Percentiles rank a stretch among this genome's conserved stretches.
Evolutionary conservation across 30 jellyfish, hydroid and myxozoan genomes (phyloP).

Genomic region (Aurelia sp.): DNA sequence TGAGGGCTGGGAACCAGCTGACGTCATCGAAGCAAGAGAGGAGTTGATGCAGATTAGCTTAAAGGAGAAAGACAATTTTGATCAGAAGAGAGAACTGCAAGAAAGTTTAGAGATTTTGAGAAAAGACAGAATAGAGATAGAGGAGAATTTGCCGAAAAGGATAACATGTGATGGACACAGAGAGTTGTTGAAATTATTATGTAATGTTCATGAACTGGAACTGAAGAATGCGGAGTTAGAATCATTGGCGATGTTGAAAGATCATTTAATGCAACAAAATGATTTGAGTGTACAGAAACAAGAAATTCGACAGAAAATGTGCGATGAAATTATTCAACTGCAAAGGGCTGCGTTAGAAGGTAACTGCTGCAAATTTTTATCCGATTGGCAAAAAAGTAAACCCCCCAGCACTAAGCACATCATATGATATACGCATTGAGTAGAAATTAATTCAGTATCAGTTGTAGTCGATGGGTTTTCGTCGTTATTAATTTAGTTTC

Average conservation of each 20-base stretch:
- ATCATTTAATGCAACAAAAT: conserved; percentile 87
- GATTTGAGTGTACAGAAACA: conserved; percentile 86
- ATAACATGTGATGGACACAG: conserved; percentile 92
- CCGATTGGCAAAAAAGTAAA: too few relatives aligned
- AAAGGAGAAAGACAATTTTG: conserved; percentile 67
- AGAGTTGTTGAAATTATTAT: conserved; percentile 80
- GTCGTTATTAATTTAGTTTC: too few relatives aligned
- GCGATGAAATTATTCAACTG: conserved; percentile 82
- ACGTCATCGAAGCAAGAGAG: conserved; percentile 93
- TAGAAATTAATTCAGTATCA: too few relatives aligned
- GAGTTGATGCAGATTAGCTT: conserved; percentile 69
- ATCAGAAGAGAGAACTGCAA: conserved; percentile 70
- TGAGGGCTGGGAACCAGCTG: conserved; percentile 97
- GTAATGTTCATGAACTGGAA: conserved; percentile 94
- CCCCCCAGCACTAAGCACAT: too few relatives aligned
- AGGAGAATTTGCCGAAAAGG: conserved; percentile 64
- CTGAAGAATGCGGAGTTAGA: conserved; percentile 90
- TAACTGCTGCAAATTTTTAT: neutral
- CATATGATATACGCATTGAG: too few relatives aligned
- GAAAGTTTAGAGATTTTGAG: conserved; percentile 68
- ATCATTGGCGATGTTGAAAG: conserved; percentile 89
- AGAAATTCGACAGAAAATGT: conserved; percentile 75
- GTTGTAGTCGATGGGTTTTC: too few relatives aligned
- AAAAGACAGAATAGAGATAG: conserved; percentile 65
- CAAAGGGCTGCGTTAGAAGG: conserved; percentile 86